Evolutionary conservation across 2,888 invertebrate species (phyloP), one percentile per base, ranked within the genome.

Genomic region (Boloria selene): DNA sequence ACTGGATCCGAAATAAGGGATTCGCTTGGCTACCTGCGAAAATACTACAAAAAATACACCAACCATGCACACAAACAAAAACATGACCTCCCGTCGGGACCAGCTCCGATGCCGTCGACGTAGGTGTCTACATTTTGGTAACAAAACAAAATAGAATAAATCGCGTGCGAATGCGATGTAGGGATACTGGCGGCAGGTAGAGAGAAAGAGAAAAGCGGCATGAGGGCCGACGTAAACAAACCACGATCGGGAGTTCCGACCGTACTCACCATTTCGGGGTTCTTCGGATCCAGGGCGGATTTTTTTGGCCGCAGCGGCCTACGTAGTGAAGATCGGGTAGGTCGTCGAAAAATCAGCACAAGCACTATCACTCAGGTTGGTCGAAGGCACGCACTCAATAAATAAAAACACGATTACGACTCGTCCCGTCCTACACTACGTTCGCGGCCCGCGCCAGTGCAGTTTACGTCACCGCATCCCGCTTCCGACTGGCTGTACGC

Each of bases 381-480:
- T 85, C 81, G 80, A 77, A 79, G 72, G 80, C 84, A 88, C 79
- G 81, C 85, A 86, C 84, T 80, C 82, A 75, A 77, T 78, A 85
- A 84, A 85, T 79, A 81, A 69, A 73, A 71, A 73, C 70, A 71
- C 78, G 80, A 83, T 82, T 74, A 86, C 88, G 84, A 88, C 83
- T 84, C 87, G 88, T 90, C 88, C 88, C 90, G 92, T 88, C 85
- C 91, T 88, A 90, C 90, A 90, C 90, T 91, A 91, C 87, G 87
- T 82, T 86, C 75, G 84, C 88, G 90, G 91, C 89, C 85, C 85
- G 81, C 85, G 90, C 90, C 91, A 88, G 84, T 92, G 92, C 92
- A 91, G 87, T 87, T 86, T 89, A 90, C 92, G 91, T 90, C 92
- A 91, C 92, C 91, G 91, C 91, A 92, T 92, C 91, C 91, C 91